These are phyloP conservation scores for Accipiter virgatus DNA, from an alignment of 2,113 vertebrate genomes.

Conservation along the genomic window DNA sequence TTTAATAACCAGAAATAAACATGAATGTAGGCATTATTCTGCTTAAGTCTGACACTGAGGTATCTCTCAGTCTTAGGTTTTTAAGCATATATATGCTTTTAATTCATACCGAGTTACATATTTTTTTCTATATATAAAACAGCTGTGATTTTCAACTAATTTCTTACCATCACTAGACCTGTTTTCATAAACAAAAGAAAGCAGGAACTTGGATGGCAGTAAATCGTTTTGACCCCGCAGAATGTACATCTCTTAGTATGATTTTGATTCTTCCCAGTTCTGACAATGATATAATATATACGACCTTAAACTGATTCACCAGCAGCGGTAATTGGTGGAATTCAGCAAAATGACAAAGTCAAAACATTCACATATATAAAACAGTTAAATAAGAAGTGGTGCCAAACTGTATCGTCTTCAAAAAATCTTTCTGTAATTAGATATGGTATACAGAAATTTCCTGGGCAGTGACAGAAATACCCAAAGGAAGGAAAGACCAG, in stretches of 20 bases:
- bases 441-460: not conserved
- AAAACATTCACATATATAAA: not conserved
- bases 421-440: not conserved
- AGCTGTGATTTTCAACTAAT: not conserved
- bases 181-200: not conserved
- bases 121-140: not conserved
- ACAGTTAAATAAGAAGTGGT: not conserved
- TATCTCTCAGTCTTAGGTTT: not conserved
- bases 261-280: not conserved
- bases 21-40: not conserved
- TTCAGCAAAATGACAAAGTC: not conserved
- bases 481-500: not conserved
- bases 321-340: not conserved
- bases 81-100: not conserved
- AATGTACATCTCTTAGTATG: not conserved
- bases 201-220: not conserved
- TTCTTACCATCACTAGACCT: not conserved
- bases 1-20: not conserved
- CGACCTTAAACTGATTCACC: not conserved
- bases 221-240: not conserved
- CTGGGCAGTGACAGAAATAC: not conserved
- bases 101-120: not conserved
- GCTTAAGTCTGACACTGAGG: not conserved
- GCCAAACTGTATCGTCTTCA: not conserved
- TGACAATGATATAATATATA: not conserved